These are phyloP conservation scores for Cheiracanthium punctorium DNA, from an alignment of 2,888 invertebrate species.

Conservation along the genomic window DNA sequence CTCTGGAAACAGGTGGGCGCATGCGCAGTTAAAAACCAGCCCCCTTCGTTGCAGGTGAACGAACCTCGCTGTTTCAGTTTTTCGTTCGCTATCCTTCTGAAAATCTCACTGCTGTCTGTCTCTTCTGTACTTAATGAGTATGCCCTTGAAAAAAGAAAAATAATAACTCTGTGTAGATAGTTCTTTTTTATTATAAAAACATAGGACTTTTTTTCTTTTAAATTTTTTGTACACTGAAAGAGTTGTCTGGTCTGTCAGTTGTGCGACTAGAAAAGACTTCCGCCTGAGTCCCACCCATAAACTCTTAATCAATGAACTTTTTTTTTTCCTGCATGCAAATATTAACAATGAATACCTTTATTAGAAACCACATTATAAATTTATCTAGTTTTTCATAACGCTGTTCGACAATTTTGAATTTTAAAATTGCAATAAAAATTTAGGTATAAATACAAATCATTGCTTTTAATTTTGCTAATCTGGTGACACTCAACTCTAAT, in stretches of 20 bases:
- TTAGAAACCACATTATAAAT: too few species aligned
- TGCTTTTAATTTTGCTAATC: too few species aligned
- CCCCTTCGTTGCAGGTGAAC: constrained; percentile 60
- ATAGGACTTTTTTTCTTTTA: not conserved
- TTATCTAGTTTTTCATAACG: too few species aligned
- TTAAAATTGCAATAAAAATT: too few species aligned
- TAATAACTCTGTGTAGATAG: not conserved
- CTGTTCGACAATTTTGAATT: too few species aligned
- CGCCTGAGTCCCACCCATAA: not conserved
- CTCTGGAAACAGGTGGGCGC: constrained; percentile 48
- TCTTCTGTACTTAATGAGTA: not conserved
- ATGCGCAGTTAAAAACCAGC: constrained; percentile 35
- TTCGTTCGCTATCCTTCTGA: not conserved
- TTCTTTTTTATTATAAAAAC: not conserved
- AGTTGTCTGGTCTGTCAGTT: not conserved
- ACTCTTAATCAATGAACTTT: too few species aligned
- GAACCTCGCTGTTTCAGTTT: constrained; percentile 38
- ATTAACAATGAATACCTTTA: too few species aligned
- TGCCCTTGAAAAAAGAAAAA: not conserved
- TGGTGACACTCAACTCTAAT: too few species aligned
- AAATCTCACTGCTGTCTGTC: constrained; percentile 6
- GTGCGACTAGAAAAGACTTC: not conserved
- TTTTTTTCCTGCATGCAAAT: too few species aligned
- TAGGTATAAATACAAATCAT: too few species aligned
- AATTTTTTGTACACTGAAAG: not conserved